Evolutionary conservation across 2,888 invertebrate species (phyloP).

Genomic region (Agrochola litura): DNA sequence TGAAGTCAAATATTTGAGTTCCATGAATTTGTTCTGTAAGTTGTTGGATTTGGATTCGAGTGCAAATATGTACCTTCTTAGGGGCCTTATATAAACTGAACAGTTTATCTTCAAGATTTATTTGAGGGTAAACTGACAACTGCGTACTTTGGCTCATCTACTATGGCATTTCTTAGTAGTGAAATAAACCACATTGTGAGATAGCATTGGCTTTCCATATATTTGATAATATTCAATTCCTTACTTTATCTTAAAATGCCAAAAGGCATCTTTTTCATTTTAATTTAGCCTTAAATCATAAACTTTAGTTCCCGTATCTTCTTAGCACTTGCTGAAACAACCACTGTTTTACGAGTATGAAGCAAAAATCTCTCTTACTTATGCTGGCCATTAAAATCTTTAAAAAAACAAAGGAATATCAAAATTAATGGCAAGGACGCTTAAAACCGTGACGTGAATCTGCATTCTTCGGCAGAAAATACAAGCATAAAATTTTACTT

Average conservation of each 20-base stretch:
- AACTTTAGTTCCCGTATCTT: background rate
- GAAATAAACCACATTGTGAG: background rate
- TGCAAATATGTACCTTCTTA: conserved; percentile 21
- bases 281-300: background rate
- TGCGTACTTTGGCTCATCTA: background rate
- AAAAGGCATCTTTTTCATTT: background rate
- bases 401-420: background rate
- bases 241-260: background rate
- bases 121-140: background rate
- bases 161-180: background rate
- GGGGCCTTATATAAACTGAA: background rate
- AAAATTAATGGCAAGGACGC: background rate
- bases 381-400: background rate
- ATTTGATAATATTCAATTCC: background rate
- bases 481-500: conserved; percentile 24
- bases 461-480: conserved; percentile 7
- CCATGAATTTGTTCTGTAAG: background rate
- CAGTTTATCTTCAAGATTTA: conserved; percentile 14
- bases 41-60: conserved; percentile 20
- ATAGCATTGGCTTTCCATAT: background rate
- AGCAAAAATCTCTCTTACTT: background rate
- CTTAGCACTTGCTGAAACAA: background rate
- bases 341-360: background rate
- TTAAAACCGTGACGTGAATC: background rate
- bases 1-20: conserved; percentile 44